Evolutionary conservation across 2,113 vertebrate genomes (phyloP), one percentile per base, ranked within the genome.

Genomic region (Columba livia): DNA sequence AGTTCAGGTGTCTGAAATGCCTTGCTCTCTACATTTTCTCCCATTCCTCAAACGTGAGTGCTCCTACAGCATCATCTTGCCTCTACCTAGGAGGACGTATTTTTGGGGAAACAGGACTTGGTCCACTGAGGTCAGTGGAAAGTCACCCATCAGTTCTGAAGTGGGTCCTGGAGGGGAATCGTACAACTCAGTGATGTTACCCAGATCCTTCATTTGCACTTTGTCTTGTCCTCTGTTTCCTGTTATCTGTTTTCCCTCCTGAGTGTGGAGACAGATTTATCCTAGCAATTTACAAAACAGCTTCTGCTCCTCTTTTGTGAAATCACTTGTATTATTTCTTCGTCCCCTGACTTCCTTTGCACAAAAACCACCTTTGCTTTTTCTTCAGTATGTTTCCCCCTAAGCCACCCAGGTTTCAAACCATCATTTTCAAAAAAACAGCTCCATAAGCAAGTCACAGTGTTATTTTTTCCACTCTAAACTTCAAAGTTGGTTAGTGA

Each of bases 141-240:
- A 93, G 69, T 75, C 88, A 84, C 66, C 29, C 67, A 57, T 57
- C 0, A 2, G 14, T 56, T 88, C 90, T 89, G 70, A 85, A 90
- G 20, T 20, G 28, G 79, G 75, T 93, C 80, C 57, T 32, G 10
- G n/a, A 79, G 62, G 50, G 66, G 36, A 70, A 82, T 79, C 1
- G 2, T 74, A 75, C 44, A 72, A 79, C 54, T 86, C 53, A 51
- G 50, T 92, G 93, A 91, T 82, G 70, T 57, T 92, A 75, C 79
- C 82, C 96, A 97, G 93, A 86, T 44, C 88, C 71, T 85, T 94
- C 73, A 94, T 93, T 96, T 95, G 73, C 93, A 94, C 95, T 97
- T 95, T 88, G 75, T 64, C 82, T 73, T 96, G 87, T 91, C 29
- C 84, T 94, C 71, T 85, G 86, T 80, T 96, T 95, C 81, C 87